These are phyloP conservation scores for Myripristis murdjan DNA, from an alignment of 2,797 vertebrate genomes.

Conservation along the genomic window DNA sequence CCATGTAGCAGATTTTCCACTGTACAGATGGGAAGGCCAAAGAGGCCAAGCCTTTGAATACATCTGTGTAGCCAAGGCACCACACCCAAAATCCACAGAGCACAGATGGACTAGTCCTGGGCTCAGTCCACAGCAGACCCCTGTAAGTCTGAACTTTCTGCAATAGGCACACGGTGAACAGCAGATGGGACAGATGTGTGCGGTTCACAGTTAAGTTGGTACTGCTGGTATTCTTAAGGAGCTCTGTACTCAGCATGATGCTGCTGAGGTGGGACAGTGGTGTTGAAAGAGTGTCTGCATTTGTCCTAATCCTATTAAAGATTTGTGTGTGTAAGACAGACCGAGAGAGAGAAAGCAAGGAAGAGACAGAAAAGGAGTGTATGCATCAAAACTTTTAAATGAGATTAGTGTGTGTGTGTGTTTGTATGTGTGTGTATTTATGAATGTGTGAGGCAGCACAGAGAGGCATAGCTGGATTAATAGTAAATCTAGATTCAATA, in stretches of 20 bases:
- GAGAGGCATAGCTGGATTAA: slow-evolving; percentile 49
- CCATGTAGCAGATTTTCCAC: too few species aligned
- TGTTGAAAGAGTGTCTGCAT: slow-evolving; percentile 46
- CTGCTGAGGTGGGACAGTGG: slow-evolving; percentile 17
- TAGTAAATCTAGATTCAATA: slow-evolving; percentile 35
- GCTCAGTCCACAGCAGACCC: too few species aligned
- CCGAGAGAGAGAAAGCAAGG: not conserved
- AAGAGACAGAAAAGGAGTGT: not conserved
- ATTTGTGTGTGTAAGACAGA: slow-evolving; percentile 4
- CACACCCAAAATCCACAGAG: too few species aligned
- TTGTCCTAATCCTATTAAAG: slow-evolving; percentile 59
- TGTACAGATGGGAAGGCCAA: too few species aligned
- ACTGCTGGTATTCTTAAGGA: not conserved
- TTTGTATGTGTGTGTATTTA: not conserved
- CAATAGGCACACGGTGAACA: too few species aligned
- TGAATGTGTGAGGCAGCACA: not conserved
- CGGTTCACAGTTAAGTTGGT: too few species aligned
- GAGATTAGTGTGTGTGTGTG: not conserved
- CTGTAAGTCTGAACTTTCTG: too few species aligned
- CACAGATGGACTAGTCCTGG: too few species aligned
- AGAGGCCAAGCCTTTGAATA: too few species aligned
- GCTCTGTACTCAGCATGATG: slow-evolving; percentile 32
- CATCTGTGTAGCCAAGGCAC: too few species aligned
- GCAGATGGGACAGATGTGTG: too few species aligned
- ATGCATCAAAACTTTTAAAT: not conserved